Evolutionary conservation across 2,888 invertebrate genomes (phyloP).

Genomic region (Nezara viridula): DNA sequence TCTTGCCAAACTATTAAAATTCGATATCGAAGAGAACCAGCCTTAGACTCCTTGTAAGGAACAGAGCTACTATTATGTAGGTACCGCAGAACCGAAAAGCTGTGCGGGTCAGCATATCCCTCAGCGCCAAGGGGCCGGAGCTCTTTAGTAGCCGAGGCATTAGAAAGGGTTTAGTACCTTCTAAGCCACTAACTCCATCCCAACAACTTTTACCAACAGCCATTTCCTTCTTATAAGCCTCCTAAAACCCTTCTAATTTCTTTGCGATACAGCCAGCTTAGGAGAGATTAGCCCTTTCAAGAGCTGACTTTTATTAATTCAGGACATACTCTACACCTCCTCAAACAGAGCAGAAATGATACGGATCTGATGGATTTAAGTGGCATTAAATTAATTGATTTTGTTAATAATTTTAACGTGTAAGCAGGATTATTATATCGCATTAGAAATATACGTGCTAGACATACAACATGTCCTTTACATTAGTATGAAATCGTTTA

Average conservation of each 20-base stretch:
- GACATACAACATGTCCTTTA: too few relatives aligned
- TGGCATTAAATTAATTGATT: too few relatives aligned
- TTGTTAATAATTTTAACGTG: too few relatives aligned
- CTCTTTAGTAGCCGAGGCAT: not conserved
- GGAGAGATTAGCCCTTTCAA: not conserved
- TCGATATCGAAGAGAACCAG: too few relatives aligned
- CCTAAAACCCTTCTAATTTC: not conserved
- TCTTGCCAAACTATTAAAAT: too few relatives aligned
- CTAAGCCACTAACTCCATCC: conserved; percentile 13
- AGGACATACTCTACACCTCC: not conserved
- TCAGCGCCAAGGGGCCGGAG: not conserved
- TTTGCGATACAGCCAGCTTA: not conserved
- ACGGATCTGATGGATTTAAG: too few relatives aligned
- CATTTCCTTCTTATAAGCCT: conserved; percentile 27
- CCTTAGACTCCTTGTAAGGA: not conserved
- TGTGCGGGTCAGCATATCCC: not conserved
- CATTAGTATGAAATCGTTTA: too few relatives aligned
- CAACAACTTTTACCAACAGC: conserved; percentile 23
- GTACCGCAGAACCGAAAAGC: not conserved
- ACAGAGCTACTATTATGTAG: not conserved
- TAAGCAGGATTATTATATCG: too few relatives aligned
- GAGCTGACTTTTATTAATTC: not conserved
- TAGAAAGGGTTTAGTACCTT: not conserved
- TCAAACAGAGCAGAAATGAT: too few relatives aligned
- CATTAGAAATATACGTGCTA: too few relatives aligned